phyloP scores from a whole-genome alignment of 2,797 vertebrate species.

The Botia almorhae region DNA sequence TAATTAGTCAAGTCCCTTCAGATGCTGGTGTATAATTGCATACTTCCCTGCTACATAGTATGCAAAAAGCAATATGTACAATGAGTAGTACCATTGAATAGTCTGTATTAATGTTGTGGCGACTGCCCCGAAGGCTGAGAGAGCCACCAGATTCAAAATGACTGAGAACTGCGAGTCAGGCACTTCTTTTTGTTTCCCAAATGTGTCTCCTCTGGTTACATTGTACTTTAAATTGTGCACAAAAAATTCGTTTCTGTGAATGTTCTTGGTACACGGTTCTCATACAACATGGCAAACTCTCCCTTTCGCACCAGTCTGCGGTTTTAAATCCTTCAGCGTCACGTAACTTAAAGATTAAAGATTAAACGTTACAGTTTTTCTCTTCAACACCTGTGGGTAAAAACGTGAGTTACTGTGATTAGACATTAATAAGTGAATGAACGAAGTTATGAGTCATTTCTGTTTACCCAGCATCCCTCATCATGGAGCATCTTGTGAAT shows the following conservation, averaged over 20 bases:
- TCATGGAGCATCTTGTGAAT: constrained; percentile 31
- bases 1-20: constrained; percentile 38
- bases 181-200: no score
- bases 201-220: no score
- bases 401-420: constrained; percentile 46
- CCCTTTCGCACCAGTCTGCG: background rate
- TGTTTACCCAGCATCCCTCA: constrained; percentile 50
- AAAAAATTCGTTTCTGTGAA: no score
- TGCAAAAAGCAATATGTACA: background rate
- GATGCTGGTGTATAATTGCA: background rate
- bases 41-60: background rate
- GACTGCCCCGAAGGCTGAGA: no score
- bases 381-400: constrained; percentile 52
- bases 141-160: no score
- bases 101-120: no score
- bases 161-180: no score
- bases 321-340: constrained; percentile 34
- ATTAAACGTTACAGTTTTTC: constrained; percentile 5
- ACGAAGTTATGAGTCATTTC: constrained; percentile 58
- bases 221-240: no score
- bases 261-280: background rate
- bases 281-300: background rate
- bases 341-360: background rate
- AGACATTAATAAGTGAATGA: constrained; percentile 56
- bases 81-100: no score